Evolutionary conservation across 2,797 vertebrate species (phyloP), one percentile per base, ranked within the genome.

Genomic region (Myiotriccus ornatus): DNA sequence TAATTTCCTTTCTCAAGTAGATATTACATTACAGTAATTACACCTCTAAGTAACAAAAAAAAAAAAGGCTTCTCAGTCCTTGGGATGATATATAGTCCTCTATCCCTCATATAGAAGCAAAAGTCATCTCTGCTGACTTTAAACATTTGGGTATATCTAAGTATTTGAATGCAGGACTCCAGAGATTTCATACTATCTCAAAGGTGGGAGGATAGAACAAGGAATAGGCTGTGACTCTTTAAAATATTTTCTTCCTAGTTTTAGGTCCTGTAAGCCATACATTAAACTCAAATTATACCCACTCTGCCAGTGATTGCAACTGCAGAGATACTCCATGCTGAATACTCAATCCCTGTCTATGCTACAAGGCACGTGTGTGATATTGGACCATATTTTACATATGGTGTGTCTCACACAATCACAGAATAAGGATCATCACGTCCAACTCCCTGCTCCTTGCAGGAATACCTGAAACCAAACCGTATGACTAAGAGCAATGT

Each of bases 191-290:
- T 50, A 41, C 34, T 53, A n/a, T 55, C 41, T 89, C 17, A 6
- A 77, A 35, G 3, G 46, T 88, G 28, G 60, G 84, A 91, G 69
- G 57, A 77, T 10, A 83, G 57, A 92, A 75, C 14, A 77, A 85
- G 85, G 19, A 85, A 75, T 62, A 80, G 35, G 34, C 46, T 87
- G 50, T 84, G 71, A 46, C 15, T 75, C 49, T 28, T 68, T 35
- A 49, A 87, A 89, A 49, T 77, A 67, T 65, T 79, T 91, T 59
- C 27, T 89, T 65, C 67, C 69, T 80, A 91, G 91, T 92, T 94
- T 92, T 91, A 89, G 35, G 34, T 37, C 13, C 44, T 64, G 10
- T 37, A 69, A 28, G 3, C 23, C 68, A 56, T 52, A 59, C 12
- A 34, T 73, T 78, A 41, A 43, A 77, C 55, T 83, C 39, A 87